These are phyloP conservation scores for Epistrophe eligans DNA, from an alignment of 2,888 invertebrate species.

Conservation along the genomic window DNA sequence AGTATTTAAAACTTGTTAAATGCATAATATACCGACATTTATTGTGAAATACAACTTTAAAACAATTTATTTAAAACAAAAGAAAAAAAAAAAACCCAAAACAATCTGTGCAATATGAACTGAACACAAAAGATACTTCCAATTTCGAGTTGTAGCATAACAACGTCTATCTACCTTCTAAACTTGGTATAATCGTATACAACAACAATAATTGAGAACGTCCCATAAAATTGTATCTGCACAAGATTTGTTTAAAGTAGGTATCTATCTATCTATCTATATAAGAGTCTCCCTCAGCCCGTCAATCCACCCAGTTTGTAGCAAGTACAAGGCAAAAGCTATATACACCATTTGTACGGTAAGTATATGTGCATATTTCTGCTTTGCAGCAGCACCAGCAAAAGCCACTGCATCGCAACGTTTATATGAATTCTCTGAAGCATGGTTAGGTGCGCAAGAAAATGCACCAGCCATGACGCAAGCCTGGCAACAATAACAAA, in stretches of 20 bases:
- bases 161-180: constrained; percentile 9
- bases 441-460: constrained; percentile 77
- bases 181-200: constrained; percentile 32
- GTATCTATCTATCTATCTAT: neutral
- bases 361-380: too few relatives aligned
- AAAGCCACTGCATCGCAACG: neutral
- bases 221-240: constrained; percentile 57
- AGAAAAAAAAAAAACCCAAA: constrained; percentile 21
- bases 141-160: constrained; percentile 9
- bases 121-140: constrained; percentile 65
- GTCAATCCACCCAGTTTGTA: constrained; percentile 36
- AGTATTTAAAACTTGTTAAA: constrained; percentile 64
- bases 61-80: constrained; percentile 66
- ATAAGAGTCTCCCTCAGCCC: constrained; percentile 8
- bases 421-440: constrained; percentile 64
- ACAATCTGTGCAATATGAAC: constrained; percentile 66
- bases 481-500: constrained; percentile 39
- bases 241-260: constrained; percentile 19
- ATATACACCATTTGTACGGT: too few relatives aligned
- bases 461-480: constrained; percentile 77
- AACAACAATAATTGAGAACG: constrained; percentile 54
- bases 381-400: constrained; percentile 12
- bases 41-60: constrained; percentile 62
- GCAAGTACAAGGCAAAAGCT: constrained; percentile 40
- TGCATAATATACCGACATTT: constrained; percentile 45